Conservation (phyloP, 2,888 invertebrate species). For the Microctonus hyperodae region DNA sequence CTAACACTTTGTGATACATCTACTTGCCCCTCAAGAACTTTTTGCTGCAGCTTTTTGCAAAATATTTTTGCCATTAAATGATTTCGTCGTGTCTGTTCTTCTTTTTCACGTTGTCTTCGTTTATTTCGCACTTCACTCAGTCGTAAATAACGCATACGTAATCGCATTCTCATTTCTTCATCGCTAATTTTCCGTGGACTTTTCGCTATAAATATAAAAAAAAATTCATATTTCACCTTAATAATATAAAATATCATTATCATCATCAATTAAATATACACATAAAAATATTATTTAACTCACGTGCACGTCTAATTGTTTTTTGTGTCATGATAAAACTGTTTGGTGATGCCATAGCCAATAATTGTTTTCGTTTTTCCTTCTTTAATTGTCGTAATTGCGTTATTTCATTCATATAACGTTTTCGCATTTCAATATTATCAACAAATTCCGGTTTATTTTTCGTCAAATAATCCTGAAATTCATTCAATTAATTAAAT, state of each 20-base stretch:
- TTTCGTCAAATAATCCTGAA: constrained; percentile 73
- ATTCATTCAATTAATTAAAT: constrained; percentile 52
- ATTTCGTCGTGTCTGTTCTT: constrained; percentile 72
- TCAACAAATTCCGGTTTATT: constrained; percentile 77
- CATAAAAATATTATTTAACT: constrained; percentile 25
- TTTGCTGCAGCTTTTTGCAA: constrained; percentile 76
- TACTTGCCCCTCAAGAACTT: constrained; percentile 71
- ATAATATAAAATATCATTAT: constrained; percentile 6
- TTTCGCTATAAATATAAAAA: constrained; percentile 41
- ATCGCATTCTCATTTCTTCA: constrained; percentile 69
- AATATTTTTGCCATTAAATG: constrained; percentile 79
- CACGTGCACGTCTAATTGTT: constrained; percentile 44
- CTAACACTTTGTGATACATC: constrained; percentile 72
- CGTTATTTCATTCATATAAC: constrained; percentile 64
- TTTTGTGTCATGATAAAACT: constrained; percentile 47
- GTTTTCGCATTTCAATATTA: constrained; percentile 66
- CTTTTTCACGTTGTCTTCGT: constrained; percentile 65
- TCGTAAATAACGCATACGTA: constrained; percentile 71
- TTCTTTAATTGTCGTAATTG: constrained; percentile 63
- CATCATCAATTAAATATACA: background rate
- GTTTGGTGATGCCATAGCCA: constrained; percentile 59
- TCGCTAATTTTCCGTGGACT: constrained; percentile 64
- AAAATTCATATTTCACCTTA: background rate
- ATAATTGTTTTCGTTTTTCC: constrained; percentile 62
- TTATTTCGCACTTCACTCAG: constrained; percentile 77